phyloP scores from a whole-genome alignment of 2,888 invertebrate species.

The Odontothrips loti region DNA sequence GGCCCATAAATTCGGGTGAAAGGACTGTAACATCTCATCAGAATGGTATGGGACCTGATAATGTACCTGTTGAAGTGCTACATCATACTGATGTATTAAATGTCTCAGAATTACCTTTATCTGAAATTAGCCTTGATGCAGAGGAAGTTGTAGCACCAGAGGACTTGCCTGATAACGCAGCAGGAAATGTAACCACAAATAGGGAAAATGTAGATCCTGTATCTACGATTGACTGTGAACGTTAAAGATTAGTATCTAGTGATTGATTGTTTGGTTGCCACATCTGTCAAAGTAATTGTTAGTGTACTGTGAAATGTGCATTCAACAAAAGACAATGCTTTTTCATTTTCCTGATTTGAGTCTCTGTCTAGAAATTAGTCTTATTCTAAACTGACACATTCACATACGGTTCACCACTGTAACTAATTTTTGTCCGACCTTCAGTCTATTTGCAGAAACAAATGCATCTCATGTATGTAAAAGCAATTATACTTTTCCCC shows the following conservation, averaged over 20 bases:
- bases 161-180: not conserved
- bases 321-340: no score
- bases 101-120: not conserved
- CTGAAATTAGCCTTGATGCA: slow-evolving; percentile 9
- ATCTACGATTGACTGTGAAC: not conserved
- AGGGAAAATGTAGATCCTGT: not conserved
- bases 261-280: no score
- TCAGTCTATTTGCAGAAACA: no score
- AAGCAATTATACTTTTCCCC: no score
- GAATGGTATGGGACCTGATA: not conserved
- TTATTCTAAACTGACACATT: no score
- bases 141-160: not conserved
- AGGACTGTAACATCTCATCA: not conserved
- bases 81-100: not conserved
- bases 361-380: no score
- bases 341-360: no score
- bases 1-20: not conserved
- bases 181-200: not conserved
- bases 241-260: not conserved
- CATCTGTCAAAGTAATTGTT: no score
- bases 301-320: no score
- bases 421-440: no score
- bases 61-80: not conserved
- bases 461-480: no score
- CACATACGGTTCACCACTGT: no score